A percentile compares a stretch with the other conserved stretches of the same genome.
These are phyloP conservation scores for Drosophila athabasca DNA, from an alignment of 1,140 invertebrate species.

Conservation along the genomic window DNA sequence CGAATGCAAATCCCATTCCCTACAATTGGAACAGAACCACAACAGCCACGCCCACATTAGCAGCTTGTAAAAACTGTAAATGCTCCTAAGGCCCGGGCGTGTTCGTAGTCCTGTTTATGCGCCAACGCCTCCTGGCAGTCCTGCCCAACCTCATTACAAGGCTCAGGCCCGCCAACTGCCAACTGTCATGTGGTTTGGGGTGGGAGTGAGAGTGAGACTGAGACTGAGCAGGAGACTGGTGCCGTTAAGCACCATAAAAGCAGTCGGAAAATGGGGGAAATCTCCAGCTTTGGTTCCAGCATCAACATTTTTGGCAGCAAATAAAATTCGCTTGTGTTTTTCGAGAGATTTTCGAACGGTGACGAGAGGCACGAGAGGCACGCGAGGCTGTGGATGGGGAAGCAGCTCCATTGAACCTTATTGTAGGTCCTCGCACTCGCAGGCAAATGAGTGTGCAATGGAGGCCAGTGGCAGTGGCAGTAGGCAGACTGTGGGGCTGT, in stretches of 20 bases:
- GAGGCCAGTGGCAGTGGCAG: background rate
- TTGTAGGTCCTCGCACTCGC: conserved; percentile 12
- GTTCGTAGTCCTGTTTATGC: conserved; percentile 47
- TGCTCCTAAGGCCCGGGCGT: conserved; percentile 39
- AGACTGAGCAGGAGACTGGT: background rate
- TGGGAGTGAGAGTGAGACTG: background rate
- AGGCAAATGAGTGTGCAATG: conserved; percentile 39
- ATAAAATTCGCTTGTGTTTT: conserved; percentile 69
- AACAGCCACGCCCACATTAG: conserved; percentile 59
- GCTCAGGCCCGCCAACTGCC: conserved; percentile 66
- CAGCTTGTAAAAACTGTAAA: conserved; percentile 71
- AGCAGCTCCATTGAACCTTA: conserved; percentile 35
- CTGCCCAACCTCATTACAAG: conserved; percentile 60
- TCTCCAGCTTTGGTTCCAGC: conserved; percentile 31
- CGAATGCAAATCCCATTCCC: conserved; percentile 40
- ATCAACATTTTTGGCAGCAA: conserved; percentile 64
- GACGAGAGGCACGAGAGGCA: conserved; percentile 62
- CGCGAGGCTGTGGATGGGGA: conserved; percentile 1
- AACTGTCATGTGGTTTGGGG: conserved; percentile 56
- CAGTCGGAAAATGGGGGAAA: conserved; percentile 23
- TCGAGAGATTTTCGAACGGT: conserved; percentile 64
- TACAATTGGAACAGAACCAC: conserved; percentile 3
- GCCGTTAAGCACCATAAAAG: conserved; percentile 50
- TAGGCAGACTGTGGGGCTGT: conserved; percentile 6
- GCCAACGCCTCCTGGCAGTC: conserved; percentile 45